Percentiles rank a stretch among this genome's conserved stretches.
Evolutionary conservation across 2,113 vertebrate genomes (phyloP).

Genomic region (Gallinago undulata): DNA sequence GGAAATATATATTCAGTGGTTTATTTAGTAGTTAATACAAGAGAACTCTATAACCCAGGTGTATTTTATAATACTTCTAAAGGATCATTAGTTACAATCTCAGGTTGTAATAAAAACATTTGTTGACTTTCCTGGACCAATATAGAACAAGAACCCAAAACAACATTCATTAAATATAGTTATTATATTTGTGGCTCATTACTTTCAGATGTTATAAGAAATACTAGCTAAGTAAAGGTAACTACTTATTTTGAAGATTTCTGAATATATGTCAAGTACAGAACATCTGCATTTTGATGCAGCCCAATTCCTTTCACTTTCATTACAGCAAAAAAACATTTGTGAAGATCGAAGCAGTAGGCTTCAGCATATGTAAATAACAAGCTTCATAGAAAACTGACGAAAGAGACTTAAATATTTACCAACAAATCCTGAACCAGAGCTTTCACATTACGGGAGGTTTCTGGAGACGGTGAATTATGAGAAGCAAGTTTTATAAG

Average conservation of each 20-base stretch:
- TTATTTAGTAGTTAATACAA: background rate
- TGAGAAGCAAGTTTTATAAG: slow-evolving; percentile 90
- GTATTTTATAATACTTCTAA: background rate
- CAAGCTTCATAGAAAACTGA: background rate
- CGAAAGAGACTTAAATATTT: slow-evolving; percentile 32
- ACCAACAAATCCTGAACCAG: slow-evolving; percentile 90
- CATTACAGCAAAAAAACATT: background rate
- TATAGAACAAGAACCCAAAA: background rate
- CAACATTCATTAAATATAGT: background rate
- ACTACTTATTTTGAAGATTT: background rate
- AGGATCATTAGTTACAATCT: background rate
- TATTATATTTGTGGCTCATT: background rate
- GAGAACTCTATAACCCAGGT: background rate
- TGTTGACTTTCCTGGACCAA: background rate
- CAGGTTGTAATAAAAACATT: background rate
- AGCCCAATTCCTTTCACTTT: background rate
- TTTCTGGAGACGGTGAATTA: slow-evolving; percentile 86
- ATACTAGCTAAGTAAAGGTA: too few relatives aligned
- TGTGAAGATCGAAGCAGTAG: background rate
- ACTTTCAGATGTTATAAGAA: background rate
- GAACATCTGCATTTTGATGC: background rate
- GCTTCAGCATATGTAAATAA: background rate
- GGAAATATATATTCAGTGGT: background rate
- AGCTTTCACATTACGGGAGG: slow-evolving; percentile 86
- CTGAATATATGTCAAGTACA: background rate